phyloP scores from a whole-genome alignment of 2,113 vertebrate species.

The Edolisoma coerulescens region DNA sequence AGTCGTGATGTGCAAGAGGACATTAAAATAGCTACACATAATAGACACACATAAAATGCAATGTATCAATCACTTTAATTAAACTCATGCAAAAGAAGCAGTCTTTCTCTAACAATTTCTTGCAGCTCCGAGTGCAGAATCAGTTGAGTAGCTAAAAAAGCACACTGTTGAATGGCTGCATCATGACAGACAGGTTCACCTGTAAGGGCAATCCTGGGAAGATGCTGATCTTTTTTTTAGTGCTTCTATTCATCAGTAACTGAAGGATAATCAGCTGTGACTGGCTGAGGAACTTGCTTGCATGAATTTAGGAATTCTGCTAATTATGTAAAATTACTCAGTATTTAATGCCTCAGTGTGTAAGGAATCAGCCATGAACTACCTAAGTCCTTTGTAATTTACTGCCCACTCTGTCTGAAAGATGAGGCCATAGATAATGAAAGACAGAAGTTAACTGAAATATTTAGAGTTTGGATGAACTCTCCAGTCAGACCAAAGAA shows the following conservation, averaged over 20 bases:
- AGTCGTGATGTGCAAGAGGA: neutral
- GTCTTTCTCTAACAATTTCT: neutral
- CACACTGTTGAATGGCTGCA: neutral
- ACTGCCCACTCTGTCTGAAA: neutral
- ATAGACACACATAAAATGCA: neutral
- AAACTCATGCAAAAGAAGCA: neutral
- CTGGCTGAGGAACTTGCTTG: neutral
- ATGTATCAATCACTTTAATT: neutral
- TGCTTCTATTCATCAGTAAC: neutral
- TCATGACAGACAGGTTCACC: neutral
- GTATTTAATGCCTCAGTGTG: constrained; percentile 14
- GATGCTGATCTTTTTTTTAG: neutral
- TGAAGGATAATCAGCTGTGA: neutral
- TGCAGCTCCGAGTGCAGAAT: neutral
- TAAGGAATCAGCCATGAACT: constrained; percentile 22
- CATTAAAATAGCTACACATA: neutral
- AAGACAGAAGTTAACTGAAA: constrained; percentile 8
- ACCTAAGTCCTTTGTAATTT: constrained; percentile 7
- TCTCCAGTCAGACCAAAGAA: neutral
- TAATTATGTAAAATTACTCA: constrained; percentile 37
- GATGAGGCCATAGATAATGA: neutral
- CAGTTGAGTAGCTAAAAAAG: neutral
- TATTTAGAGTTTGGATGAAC: neutral
- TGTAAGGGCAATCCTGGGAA: neutral
- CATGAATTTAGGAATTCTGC: constrained; percentile 18